Conservation (phyloP, 2,888 invertebrate genomes). For the Venustoraphidia nigricollis region DNA sequence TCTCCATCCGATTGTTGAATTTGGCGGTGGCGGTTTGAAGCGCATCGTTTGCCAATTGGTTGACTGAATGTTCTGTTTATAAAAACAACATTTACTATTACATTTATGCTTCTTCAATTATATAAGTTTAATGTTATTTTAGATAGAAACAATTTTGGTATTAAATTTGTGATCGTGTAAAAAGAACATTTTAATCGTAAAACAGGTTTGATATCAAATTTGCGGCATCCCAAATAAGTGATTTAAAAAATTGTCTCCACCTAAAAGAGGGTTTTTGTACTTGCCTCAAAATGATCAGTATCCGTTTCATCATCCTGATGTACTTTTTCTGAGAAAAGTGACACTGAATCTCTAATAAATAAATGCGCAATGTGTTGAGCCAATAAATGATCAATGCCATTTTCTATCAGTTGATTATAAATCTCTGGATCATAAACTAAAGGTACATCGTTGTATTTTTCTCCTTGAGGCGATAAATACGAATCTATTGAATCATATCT, state of each 20-base stretch:
- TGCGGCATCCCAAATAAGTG: not conserved
- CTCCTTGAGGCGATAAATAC: constrained; percentile 81
- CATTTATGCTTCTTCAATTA: too few species aligned
- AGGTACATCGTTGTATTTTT: constrained; percentile 88
- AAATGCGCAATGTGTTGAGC: constrained; percentile 95
- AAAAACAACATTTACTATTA: not conserved
- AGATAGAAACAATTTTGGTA: not conserved
- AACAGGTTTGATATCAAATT: too few species aligned
- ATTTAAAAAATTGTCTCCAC: too few species aligned
- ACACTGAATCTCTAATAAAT: constrained; percentile 94
- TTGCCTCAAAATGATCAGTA: constrained; percentile 95
- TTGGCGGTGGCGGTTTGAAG: constrained; percentile 95
- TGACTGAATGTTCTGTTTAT: constrained; percentile 83
- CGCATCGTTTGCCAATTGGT: constrained; percentile 99
- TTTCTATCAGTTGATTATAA: constrained; percentile 67
- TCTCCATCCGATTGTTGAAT: constrained; percentile 95
- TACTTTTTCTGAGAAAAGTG: constrained; percentile 87
- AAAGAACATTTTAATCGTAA: too few species aligned
- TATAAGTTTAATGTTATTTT: too few species aligned
- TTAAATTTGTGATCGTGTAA: too few species aligned
- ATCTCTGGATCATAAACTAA: constrained; percentile 72
- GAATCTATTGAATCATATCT: constrained; percentile 96
- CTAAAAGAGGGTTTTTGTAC: not conserved
- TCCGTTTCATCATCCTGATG: constrained; percentile 86
- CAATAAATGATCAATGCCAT: constrained; percentile 83